Conservation (phyloP, 1,140 invertebrate genomes). For the Leucophenga varia region DNA sequence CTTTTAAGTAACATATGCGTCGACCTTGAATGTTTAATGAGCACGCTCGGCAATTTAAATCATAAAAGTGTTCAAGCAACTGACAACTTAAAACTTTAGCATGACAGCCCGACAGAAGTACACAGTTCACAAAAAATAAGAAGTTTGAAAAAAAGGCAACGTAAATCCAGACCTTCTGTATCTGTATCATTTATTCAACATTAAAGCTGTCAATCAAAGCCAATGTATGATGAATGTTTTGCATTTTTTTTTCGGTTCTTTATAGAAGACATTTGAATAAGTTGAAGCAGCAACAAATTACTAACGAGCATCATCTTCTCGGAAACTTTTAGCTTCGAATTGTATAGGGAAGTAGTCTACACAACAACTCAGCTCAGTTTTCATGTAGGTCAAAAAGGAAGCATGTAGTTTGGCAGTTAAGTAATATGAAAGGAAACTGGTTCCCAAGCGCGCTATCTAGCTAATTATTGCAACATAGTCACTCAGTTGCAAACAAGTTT, state of each 20-base stretch:
- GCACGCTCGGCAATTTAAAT: slow-evolving; percentile 36
- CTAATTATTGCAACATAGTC: too few species aligned
- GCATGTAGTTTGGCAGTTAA: neutral
- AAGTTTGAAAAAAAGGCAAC: slow-evolving; percentile 13
- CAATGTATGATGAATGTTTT: slow-evolving; percentile 12
- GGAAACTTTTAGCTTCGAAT: slow-evolving; percentile 34
- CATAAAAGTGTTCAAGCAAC: slow-evolving; percentile 46
- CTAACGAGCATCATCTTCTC: too few species aligned
- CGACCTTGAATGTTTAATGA: too few species aligned
- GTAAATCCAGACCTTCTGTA: slow-evolving; percentile 5
- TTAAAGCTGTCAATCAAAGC: slow-evolving; percentile 41
- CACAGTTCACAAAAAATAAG: slow-evolving; percentile 38
- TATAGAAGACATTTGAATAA: slow-evolving; percentile 32
- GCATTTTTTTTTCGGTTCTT: slow-evolving; percentile 6
- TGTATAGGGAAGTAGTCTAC: too few species aligned
- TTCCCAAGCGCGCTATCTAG: slow-evolving; percentile 20
- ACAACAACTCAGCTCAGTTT: slow-evolving; percentile 18
- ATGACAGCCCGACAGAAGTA: neutral
- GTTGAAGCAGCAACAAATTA: too few species aligned
- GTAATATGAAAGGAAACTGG: slow-evolving; percentile 19
- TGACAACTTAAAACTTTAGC: slow-evolving; percentile 34
- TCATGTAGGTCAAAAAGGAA: slow-evolving; percentile 29
- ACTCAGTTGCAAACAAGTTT: too few species aligned
- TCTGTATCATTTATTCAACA: slow-evolving; percentile 11
- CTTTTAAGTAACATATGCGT: too few species aligned